A percentile compares a stretch with the other conserved stretches of the same genome.
phyloP scores from a whole-genome alignment of 2,797 vertebrate species.

The Spinibarbus caldwelli region DNA sequence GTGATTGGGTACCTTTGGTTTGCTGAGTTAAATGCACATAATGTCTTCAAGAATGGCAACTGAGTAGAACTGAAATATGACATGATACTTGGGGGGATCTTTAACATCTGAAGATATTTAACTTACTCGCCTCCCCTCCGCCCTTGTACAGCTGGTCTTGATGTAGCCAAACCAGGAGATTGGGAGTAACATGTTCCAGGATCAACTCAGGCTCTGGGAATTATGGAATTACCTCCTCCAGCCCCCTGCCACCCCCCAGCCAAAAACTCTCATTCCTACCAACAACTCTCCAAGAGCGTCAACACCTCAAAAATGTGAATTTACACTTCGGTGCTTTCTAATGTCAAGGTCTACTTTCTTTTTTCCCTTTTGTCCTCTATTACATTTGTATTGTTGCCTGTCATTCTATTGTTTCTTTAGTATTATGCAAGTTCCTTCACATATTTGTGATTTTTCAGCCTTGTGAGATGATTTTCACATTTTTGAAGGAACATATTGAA shows the following conservation, averaged over 20 bases:
- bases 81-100: constrained; percentile 60
- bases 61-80: constrained; percentile 65
- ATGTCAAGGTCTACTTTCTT: constrained; percentile 11
- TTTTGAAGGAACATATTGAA: background rate
- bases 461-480: constrained; percentile 14
- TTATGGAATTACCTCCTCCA: constrained; percentile 27
- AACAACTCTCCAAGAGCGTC: constrained; percentile 25
- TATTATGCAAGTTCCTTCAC: background rate
- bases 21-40: constrained; percentile 43
- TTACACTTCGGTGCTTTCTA: constrained; percentile 20
- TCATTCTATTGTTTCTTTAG: background rate
- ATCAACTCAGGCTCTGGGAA: constrained; percentile 47
- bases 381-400: background rate
- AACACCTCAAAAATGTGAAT: constrained; percentile 34
- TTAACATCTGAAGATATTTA: constrained; percentile 55
- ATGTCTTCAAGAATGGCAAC: constrained; percentile 66
- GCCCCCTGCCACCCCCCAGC: background rate
- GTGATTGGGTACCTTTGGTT: background rate
- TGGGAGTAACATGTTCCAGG: constrained; percentile 43
- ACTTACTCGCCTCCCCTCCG: constrained; percentile 5
- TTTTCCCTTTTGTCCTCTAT: background rate
- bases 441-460: background rate
- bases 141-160: constrained; percentile 45
- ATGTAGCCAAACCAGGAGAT: constrained; percentile 38
- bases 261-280: background rate